These are phyloP conservation scores for Mesochorus sp. DNA, from an alignment of 2,888 invertebrate species.

Conservation along the genomic window DNA sequence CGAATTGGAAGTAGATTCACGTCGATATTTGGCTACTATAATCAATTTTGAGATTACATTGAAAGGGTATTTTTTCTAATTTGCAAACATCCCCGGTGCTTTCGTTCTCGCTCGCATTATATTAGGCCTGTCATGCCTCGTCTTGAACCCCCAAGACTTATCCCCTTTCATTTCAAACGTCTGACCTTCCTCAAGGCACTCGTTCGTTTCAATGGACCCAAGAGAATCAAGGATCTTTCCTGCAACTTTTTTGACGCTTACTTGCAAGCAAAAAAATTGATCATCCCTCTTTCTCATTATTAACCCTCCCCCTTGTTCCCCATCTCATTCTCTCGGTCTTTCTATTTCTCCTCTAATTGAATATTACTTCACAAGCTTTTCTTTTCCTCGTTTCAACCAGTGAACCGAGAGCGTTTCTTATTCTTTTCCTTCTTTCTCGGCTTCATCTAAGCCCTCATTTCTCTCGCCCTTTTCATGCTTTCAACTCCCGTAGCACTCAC, in stretches of 20 bases:
- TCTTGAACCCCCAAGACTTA: too few species aligned
- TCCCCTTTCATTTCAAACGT: too few species aligned
- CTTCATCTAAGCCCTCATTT: not conserved
- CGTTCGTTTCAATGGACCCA: not conserved
- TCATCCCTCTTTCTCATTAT: conserved; percentile 11
- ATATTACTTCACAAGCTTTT: conserved; percentile 38
- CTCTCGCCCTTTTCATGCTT: conserved; percentile 18
- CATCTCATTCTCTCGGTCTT: not conserved
- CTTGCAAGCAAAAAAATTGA: conserved; percentile 32
- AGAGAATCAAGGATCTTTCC: not conserved
- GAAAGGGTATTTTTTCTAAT: too few species aligned
- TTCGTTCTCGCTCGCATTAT: too few species aligned
- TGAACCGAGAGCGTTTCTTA: not conserved
- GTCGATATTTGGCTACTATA: too few species aligned
- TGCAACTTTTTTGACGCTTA: not conserved
- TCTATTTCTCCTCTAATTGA: conserved; percentile 48
- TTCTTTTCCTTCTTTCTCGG: not conserved
- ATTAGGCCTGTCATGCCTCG: too few species aligned
- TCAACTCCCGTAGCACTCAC: conserved; percentile 28
- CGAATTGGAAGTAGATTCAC: too few species aligned
- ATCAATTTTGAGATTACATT: too few species aligned
- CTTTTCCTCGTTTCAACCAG: conserved; percentile 22
- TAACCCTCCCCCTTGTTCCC: not conserved
- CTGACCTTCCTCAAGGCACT: not conserved
- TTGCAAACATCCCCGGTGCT: too few species aligned